These are phyloP conservation scores for Setophaga kirtlandii DNA, from an alignment of 2,113 vertebrate species.

Conservation along the genomic window DNA sequence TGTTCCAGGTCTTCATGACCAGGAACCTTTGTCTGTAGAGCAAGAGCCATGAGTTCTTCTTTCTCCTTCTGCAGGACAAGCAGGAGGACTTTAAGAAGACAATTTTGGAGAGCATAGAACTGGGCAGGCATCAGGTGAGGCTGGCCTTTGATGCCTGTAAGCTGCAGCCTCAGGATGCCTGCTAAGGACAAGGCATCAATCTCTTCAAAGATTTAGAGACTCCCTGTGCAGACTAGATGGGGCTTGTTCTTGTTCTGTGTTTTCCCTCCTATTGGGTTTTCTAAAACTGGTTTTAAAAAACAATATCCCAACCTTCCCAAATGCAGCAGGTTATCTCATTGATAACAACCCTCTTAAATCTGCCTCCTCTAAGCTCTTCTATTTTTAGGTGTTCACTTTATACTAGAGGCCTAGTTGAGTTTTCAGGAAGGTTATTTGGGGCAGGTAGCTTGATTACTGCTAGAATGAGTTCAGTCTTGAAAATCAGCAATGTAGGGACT, in stretches of 20 bases:
- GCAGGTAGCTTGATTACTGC: neutral
- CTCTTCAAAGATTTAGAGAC: slow-evolving; percentile 1
- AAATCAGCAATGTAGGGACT: neutral
- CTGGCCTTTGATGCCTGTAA: slow-evolving; percentile 71
- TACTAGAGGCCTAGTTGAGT: neutral
- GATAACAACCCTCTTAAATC: neutral
- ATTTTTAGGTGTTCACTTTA: neutral
- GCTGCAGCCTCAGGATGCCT: slow-evolving; percentile 54
- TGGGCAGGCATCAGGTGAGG: slow-evolving; percentile 68
- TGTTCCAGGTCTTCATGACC: slow-evolving; percentile 68
- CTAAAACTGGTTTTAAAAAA: neutral
- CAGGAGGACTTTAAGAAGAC: slow-evolving; percentile 66
- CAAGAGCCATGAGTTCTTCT: slow-evolving; percentile 70
- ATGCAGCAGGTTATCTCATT: neutral
- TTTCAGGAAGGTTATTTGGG: neutral
- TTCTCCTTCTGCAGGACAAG: slow-evolving; percentile 72
- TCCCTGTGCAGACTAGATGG: neutral
- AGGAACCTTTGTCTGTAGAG: slow-evolving; percentile 48
- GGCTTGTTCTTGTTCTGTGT: neutral
- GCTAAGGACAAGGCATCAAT: slow-evolving; percentile 6
- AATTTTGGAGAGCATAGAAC: slow-evolving; percentile 72
- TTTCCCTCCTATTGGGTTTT: neutral
- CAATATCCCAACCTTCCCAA: neutral
- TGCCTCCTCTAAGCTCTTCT: neutral
- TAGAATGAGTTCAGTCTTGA: neutral